Percentiles rank a stretch among this genome's conserved stretches.
phyloP scores from a whole-genome alignment of 2,113 vertebrate genomes.

The Eulacestoma nigropectus region DNA sequence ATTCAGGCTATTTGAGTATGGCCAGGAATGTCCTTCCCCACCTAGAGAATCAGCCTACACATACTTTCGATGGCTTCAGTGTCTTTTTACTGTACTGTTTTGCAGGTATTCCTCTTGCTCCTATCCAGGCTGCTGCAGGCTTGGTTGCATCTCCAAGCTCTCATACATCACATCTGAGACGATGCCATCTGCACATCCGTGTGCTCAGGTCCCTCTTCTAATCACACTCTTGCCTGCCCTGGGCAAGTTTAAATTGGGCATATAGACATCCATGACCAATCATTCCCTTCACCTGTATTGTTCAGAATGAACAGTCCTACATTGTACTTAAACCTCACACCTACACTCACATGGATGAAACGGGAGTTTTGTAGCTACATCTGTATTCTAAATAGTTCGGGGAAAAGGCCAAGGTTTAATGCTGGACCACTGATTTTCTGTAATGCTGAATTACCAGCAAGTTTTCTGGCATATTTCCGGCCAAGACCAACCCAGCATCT shows the following conservation, averaged over 20 bases:
- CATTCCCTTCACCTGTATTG: not conserved
- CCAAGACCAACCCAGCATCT: not conserved
- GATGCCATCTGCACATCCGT: fast-evolving
- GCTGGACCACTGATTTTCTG: not conserved
- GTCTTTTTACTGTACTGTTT: not conserved
- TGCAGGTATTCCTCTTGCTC: not conserved
- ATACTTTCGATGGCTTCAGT: not conserved
- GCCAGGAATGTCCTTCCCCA: not conserved
- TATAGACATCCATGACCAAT: fast-evolving
- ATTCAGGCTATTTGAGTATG: not conserved
- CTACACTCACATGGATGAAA: not conserved
- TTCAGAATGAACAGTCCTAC: not conserved
- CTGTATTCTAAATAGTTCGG: not conserved
- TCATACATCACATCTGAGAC: not conserved
- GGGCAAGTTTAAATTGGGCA: not conserved
- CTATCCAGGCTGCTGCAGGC: not conserved
- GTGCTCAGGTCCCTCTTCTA: not conserved
- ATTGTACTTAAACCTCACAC: not conserved
- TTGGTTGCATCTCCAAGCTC: not conserved
- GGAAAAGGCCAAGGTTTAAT: not conserved
- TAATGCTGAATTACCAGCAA: not conserved
- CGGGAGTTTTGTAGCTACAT: not conserved
- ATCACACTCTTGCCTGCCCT: not conserved
- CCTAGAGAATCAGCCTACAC: not conserved
- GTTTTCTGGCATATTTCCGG: not conserved